These are phyloP conservation scores for Dioctria rufipes DNA, from an alignment of 2,888 invertebrate species.

Conservation along the genomic window DNA sequence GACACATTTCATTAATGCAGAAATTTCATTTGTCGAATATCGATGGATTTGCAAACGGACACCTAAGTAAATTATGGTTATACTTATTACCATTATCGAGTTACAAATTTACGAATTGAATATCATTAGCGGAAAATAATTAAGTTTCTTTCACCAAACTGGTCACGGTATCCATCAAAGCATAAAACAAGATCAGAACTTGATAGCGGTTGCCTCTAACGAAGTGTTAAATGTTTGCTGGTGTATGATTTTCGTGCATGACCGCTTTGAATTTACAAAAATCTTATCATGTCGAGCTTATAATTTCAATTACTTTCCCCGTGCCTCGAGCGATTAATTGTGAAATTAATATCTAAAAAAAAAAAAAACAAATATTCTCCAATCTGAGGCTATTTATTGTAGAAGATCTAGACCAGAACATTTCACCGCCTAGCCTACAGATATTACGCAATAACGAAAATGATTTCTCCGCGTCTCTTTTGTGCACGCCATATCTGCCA, in stretches of 20 bases:
- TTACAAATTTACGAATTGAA: too few species aligned
- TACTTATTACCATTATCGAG: too few species aligned
- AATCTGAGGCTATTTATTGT: background rate
- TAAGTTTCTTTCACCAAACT: too few species aligned
- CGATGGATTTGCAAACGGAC: too few species aligned
- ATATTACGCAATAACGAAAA: constrained; percentile 28
- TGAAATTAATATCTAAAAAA: constrained; percentile 26
- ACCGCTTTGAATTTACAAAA: background rate
- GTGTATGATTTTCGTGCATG: constrained; percentile 13
- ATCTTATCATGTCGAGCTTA: background rate
- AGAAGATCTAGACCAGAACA: constrained; percentile 34
- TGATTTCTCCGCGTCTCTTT: constrained; percentile 1
- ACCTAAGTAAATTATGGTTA: too few species aligned
- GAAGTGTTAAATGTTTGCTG: constrained; percentile 37
- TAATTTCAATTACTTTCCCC: constrained; percentile 47
- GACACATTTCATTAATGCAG: too few species aligned
- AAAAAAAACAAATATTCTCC: background rate
- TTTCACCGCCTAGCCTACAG: constrained; percentile 14
- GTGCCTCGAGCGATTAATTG: constrained; percentile 21
- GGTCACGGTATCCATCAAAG: too few species aligned
- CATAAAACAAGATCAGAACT: background rate
- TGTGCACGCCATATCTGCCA: background rate
- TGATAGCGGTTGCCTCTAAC: constrained; percentile 3
- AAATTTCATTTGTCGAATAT: too few species aligned
- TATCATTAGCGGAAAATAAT: too few species aligned